Base-by-base conservation (phyloP, 2,888 invertebrate genomes). In the Melieria picta region DNA sequence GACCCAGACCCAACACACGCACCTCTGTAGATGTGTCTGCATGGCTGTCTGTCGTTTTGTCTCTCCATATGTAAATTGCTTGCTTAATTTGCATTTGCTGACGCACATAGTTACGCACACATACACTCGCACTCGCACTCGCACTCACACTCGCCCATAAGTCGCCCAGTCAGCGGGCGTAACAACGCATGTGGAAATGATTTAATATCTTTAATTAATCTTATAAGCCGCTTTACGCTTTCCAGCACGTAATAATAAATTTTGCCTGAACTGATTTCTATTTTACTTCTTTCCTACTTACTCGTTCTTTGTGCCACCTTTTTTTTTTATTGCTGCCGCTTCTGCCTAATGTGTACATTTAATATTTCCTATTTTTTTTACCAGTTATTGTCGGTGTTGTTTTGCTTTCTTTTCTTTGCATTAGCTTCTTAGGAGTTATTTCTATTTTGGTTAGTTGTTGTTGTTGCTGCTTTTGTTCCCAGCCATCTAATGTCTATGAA, bases 21-120 rank as follows among this genome's bases (percentile, higher is more conserved):
- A 61, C 68, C 58, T 61, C 52, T 67, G 45, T 48, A 47, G 58
- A 57, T 69, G 46, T 70, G 58, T 74, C 74, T 72, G 74, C 78
- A 80, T 80, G 82, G 77, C 81, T 82, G 80, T 81, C 82, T 81
- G 81, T 82, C 79, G 80, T 81, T 80, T 82, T 81, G 80, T 79
- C 81, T 79, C 3, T 50, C 9, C 50, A 10, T 7, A 7, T 50
- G 50, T 50, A 10, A 11, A 50, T 10, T 50, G 50, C 50, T 52
- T 6, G 52, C 11, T n/a, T 52, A 52, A n/a, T 52, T 52, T 52
- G 5, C 10, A 52, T 52, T 50, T 7, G 52, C 10, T 13, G 11
- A 52, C 13, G 52, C 9, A 52, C 11, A 11, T 50, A 52, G 13
- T 7, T 6, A n/a, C 3, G 7, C 50, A 10, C 50, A 50, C 50